Evolutionary conservation across 1,140 invertebrate species (phyloP).

Genomic region (Drosophila pandora): DNA sequence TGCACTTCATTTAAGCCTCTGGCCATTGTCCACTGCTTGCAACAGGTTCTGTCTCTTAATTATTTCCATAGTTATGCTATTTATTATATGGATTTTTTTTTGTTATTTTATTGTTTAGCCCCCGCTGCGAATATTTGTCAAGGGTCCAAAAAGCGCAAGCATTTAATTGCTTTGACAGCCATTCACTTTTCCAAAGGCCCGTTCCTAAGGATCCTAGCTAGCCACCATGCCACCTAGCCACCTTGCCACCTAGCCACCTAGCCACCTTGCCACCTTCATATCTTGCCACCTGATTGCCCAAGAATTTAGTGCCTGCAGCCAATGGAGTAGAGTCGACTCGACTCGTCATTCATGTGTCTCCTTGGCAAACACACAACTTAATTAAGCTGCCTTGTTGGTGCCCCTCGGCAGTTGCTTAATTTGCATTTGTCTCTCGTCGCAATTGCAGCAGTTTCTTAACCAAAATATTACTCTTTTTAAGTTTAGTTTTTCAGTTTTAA

Average conservation of each 20-base stretch:
- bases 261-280: conserved; percentile 12
- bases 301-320: conserved; percentile 30
- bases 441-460: background rate
- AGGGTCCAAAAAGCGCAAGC: conserved; percentile 12
- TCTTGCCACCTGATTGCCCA: conserved; percentile 42
- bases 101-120: background rate
- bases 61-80: conserved; percentile 27
- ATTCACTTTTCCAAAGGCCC: conserved; percentile 23
- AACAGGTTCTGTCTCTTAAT: conserved; percentile 37
- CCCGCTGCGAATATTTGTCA: background rate
- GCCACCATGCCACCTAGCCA: conserved; percentile 8
- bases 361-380: conserved; percentile 48
- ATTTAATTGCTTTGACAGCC: conserved; percentile 40
- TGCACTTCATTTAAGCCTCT: conserved; percentile 12
- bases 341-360: conserved; percentile 14
- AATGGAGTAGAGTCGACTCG: conserved; percentile 1
- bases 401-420: conserved; percentile 36
- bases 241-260: conserved; percentile 15
- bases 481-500: background rate
- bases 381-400: conserved; percentile 39
- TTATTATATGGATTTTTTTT: background rate
- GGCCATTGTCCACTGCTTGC: conserved; percentile 9
- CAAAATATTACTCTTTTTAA: background rate
- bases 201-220: conserved; percentile 49
- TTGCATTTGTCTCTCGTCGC: conserved; percentile 28